Base-by-base conservation (phyloP, 2,113 vertebrate genomes). In the Catharus bicknelli region DNA sequence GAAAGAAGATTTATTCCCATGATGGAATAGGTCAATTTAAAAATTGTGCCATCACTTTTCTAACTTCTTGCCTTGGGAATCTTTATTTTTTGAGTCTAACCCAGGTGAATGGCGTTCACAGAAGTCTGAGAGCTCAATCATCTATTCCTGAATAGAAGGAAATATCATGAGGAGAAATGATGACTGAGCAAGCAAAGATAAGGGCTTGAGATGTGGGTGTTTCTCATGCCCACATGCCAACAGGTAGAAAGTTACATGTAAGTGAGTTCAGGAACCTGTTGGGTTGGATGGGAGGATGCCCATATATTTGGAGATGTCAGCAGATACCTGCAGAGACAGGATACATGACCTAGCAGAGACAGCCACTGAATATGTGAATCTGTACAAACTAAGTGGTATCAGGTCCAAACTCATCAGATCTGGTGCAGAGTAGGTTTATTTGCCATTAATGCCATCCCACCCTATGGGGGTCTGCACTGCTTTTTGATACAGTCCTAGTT, bases 311-410 rank as follows among this genome's bases (percentile, higher is more conserved):
- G 53, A 81, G 38, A 58, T 78, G 77, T 84, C 64, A 86, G 43
- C 91, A 92, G 55, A 73, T 38, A 82, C 23, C 54, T 88, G 50
- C 63, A 88, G 22, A 88, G 10, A 22, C 38, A 90, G 26, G 10
- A 5, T 25, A 73, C 1, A 0, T 34, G 32, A 17, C 40, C 53
- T 69, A 36, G 15, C 36, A 57, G 22, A 57, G 22, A 68, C 36
- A 85, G 5, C 11, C 1, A 2, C 1, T 40, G 36, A 82, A 21
- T 10, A 3, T 0, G 0, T 53, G 21, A n/a, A 36, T 75, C 59
- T 69, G 20, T 32, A 32, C 29, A 51, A 67, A 27, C 19, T 55
- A 13, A 1, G 0, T 19, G 16, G 6, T 66, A 13, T 42, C 38
- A 25, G 19, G 20, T 34, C 47, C 83, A 81, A 67, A 88, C 3